A percentile compares a stretch with the other conserved stretches of the same genome.
phyloP scores from a whole-genome alignment of 2,888 invertebrate genomes.

The Tigriopus californicus region DNA sequence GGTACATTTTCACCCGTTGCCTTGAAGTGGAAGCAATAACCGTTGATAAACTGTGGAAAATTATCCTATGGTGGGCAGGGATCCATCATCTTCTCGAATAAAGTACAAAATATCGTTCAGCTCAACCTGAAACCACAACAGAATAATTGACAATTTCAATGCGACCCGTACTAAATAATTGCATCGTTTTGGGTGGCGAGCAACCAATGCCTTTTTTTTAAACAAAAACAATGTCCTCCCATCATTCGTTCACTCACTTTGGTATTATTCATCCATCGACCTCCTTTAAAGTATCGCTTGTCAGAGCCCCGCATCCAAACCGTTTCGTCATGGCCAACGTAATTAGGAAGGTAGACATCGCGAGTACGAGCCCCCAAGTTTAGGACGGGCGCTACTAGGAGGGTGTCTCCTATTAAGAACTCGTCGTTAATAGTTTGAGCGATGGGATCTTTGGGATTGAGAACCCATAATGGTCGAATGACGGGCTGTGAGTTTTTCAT shows the following conservation, averaged over 20 bases:
- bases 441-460: constrained; percentile 55
- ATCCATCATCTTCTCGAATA: constrained; percentile 5
- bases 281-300: constrained; percentile 63
- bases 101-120: constrained; percentile 7
- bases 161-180: too few relatives aligned
- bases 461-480: constrained; percentile 74
- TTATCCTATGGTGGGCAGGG: not conserved
- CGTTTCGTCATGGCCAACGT: not conserved
- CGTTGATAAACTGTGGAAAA: too few relatives aligned
- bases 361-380: constrained; percentile 44
- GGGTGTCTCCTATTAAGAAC: constrained; percentile 58
- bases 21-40: too few relatives aligned
- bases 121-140: not conserved
- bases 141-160: too few relatives aligned
- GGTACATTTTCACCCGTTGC: too few relatives aligned
- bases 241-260: constrained; percentile 38
- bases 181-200: too few relatives aligned
- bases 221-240: too few relatives aligned
- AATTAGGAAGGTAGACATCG: constrained; percentile 63
- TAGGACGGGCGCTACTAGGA: constrained; percentile 74
- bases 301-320: constrained; percentile 81
- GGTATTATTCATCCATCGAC: constrained; percentile 75
- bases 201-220: too few relatives aligned
- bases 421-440: constrained; percentile 51
- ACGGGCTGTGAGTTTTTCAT: constrained; percentile 62